Percentiles rank a stretch among this genome's conserved stretches.
Evolutionary conservation across 2,113 vertebrate genomes (phyloP).

Genomic region (Crotalus viridis): DNA sequence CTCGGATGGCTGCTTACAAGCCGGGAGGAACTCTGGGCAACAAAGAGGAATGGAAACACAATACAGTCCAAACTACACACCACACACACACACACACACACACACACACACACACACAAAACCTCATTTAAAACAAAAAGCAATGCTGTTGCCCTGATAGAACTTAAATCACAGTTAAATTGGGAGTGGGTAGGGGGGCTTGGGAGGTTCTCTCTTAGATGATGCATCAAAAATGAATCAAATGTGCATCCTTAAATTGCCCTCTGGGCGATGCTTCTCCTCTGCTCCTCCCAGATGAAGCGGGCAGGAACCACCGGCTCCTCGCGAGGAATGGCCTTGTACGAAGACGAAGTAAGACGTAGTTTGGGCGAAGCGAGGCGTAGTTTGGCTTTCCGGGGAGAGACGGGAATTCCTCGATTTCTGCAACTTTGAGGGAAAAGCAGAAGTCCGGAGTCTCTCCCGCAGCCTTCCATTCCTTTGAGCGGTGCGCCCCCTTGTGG

Average conservation of each 20-base stretch:
- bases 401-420: neutral
- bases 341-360: conserved; percentile 90
- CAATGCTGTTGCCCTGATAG: neutral
- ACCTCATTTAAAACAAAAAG: neutral
- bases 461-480: neutral
- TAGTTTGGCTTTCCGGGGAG: neutral
- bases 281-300: conserved; percentile 79
- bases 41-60: neutral
- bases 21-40: neutral
- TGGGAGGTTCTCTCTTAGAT: neutral
- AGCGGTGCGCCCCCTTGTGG: neutral
- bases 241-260: accelerated
- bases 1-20: neutral
- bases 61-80: neutral
- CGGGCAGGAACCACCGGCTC: conserved; percentile 81
- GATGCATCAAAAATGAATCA: too few species aligned
- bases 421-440: too few species aligned
- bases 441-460: too few species aligned
- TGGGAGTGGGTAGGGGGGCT: neutral
- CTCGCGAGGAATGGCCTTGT: conserved; percentile 90
- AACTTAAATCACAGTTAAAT: neutral
- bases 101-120: neutral
- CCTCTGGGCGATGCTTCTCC: neutral
- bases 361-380: neutral
- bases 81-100: neutral